Conservation (phyloP, 2,888 invertebrate species). For the Cepaea hortensis region DNA sequence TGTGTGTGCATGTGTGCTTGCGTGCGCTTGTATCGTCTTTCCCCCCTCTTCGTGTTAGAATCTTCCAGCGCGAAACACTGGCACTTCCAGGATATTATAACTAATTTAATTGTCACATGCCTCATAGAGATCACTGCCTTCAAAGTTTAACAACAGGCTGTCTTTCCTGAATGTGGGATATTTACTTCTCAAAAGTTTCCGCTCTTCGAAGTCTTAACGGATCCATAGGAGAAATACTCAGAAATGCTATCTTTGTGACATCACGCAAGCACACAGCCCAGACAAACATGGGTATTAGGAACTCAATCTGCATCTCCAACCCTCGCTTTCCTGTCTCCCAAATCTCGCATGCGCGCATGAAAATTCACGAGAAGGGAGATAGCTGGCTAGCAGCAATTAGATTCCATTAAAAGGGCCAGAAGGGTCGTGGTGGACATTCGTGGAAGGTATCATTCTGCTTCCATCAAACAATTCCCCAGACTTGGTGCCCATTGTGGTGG, state of each 20-base stretch:
- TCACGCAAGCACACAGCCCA: slow-evolving; percentile 37
- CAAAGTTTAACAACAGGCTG: not conserved
- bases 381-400: slow-evolving; percentile 38
- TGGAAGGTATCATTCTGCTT: slow-evolving; percentile 21
- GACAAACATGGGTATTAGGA: slow-evolving; percentile 46
- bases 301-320: slow-evolving; percentile 38
- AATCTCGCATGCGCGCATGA: slow-evolving; percentile 45
- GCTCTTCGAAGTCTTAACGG: not conserved
- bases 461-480: not conserved
- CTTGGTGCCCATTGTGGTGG: not conserved
- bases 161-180: not conserved
- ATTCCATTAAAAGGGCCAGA: slow-evolving; percentile 39
- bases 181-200: not conserved
- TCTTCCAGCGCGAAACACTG: not conserved
- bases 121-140: not conserved
- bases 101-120: not conserved
- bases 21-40: too few relatives aligned
- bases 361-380: slow-evolving; percentile 34
- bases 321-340: not conserved
- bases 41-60: not conserved
- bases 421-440: not conserved
- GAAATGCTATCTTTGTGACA: slow-evolving; percentile 38
- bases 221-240: not conserved
- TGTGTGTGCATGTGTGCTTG: too few relatives aligned
- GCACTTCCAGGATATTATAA: not conserved